Evolutionary conservation across 2,113 vertebrate genomes (phyloP).

Genomic region (Microcebus griseorufus): DNA sequence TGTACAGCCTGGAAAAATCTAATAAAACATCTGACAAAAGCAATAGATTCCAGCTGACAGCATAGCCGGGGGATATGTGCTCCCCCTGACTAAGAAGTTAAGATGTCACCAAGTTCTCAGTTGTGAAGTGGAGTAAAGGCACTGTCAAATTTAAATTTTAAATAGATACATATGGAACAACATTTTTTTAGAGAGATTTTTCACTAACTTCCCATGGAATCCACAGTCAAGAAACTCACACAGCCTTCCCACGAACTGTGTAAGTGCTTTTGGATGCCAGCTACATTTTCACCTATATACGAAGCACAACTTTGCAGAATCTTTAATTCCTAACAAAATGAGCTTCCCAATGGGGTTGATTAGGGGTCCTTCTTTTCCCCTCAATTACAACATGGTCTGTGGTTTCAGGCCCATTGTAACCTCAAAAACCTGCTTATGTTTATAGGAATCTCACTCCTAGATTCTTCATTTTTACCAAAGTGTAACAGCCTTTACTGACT

Average conservation of each 20-base stretch:
- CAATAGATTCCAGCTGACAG: slow-evolving; percentile 62
- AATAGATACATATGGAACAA: slow-evolving; percentile 53
- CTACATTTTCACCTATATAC: neutral
- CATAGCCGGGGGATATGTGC: slow-evolving; percentile 36
- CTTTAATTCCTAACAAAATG: neutral
- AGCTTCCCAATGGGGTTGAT: neutral
- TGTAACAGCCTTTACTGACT: neutral
- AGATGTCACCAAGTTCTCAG: slow-evolving; percentile 49
- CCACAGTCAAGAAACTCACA: neutral
- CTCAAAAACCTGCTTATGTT: neutral
- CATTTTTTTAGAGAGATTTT: neutral
- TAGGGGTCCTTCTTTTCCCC: neutral
- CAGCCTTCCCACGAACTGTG: neutral
- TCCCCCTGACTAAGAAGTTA: slow-evolving; percentile 48
- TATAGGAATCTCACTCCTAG: neutral
- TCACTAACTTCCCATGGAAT: neutral
- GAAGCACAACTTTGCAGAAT: neutral
- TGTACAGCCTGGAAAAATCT: slow-evolving; percentile 57
- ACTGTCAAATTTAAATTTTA: slow-evolving; percentile 57
- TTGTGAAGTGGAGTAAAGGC: neutral
- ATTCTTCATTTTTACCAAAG: neutral
- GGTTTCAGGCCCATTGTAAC: neutral
- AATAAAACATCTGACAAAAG: slow-evolving; percentile 69
- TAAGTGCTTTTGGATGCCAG: neutral
- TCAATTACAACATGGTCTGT: neutral